phyloP scores from a whole-genome alignment of 2,797 vertebrate genomes.

The Poeciliopsis presidionis region DNA sequence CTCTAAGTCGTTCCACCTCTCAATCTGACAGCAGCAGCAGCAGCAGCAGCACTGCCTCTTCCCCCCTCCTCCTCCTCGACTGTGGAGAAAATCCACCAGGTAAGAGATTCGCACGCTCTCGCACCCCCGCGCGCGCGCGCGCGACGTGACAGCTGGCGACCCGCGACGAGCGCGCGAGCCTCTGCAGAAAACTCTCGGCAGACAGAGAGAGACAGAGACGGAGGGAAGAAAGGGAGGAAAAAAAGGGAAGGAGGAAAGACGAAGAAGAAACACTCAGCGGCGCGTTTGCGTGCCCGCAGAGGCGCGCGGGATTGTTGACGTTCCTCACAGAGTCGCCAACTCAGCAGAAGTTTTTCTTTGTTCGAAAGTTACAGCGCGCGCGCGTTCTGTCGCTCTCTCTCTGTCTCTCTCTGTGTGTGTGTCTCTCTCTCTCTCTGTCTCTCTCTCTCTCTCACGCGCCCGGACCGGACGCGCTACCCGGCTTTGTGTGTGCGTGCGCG shows the following conservation, averaged over 20 bases:
- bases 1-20: conserved; percentile 49
- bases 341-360: conserved; percentile 42
- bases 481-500: not conserved
- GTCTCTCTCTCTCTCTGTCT: too few relatives aligned
- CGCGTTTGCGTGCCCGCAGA: conserved; percentile 37
- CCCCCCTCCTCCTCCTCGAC: conserved; percentile 20
- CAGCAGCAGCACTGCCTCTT: not conserved
- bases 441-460: conserved; percentile 2
- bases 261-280: conserved; percentile 28
- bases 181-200: conserved; percentile 5
- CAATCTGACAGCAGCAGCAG: conserved; percentile 40
- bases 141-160: conserved; percentile 27
- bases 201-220: not conserved
- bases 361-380: conserved; percentile 17
- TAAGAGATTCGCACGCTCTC: conserved; percentile 54
- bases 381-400: not conserved
- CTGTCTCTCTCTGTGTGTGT: too few relatives aligned
- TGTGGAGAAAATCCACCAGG: conserved; percentile 56
- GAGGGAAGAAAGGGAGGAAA: not conserved
- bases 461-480: not conserved
- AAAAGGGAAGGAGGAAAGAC: not conserved
- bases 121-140: not conserved
- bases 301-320: conserved; percentile 41
- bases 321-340: conserved; percentile 57
- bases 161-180: conserved; percentile 7